phyloP scores from a whole-genome alignment of 2,797 vertebrate species.

The Clarias pachynema region DNA sequence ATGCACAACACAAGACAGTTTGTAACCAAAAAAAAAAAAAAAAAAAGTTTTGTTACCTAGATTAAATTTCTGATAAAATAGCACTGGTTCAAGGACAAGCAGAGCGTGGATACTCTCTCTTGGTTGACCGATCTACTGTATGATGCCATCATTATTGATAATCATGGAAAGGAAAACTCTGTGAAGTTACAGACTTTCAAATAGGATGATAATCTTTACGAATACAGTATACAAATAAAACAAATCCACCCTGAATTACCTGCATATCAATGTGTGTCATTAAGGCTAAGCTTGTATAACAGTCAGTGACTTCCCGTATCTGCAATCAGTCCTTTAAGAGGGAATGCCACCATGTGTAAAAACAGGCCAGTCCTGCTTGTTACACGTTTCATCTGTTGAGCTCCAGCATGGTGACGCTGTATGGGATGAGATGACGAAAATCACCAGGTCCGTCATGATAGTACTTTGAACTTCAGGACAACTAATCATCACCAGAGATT shows the following conservation, averaged over 20 bases:
- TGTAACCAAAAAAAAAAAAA: not conserved
- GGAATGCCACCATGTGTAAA: too few species aligned
- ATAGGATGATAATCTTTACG: not conserved
- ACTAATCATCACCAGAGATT: too few species aligned
- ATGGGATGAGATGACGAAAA: too few species aligned
- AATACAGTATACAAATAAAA: not conserved
- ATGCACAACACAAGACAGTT: not conserved
- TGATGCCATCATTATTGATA: not conserved
- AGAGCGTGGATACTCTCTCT: too few species aligned
- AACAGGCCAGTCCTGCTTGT: too few species aligned
- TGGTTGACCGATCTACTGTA: not conserved
- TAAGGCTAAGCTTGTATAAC: not conserved
- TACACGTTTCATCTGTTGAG: too few species aligned
- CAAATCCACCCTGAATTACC: not conserved
- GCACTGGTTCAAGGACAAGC: not conserved
- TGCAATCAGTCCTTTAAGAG: too few species aligned
- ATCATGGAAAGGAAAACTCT: not conserved
- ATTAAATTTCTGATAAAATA: constrained; percentile 1
- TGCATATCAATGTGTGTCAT: not conserved
- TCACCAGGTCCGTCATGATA: too few species aligned
- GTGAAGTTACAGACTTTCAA: not conserved
- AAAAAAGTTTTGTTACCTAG: not conserved
- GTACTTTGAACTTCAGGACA: too few species aligned
- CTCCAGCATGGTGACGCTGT: too few species aligned
- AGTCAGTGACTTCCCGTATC: too few species aligned